Conservation (phyloP, 2,113 vertebrate genomes). For the Spheniscus mendiculus region DNA sequence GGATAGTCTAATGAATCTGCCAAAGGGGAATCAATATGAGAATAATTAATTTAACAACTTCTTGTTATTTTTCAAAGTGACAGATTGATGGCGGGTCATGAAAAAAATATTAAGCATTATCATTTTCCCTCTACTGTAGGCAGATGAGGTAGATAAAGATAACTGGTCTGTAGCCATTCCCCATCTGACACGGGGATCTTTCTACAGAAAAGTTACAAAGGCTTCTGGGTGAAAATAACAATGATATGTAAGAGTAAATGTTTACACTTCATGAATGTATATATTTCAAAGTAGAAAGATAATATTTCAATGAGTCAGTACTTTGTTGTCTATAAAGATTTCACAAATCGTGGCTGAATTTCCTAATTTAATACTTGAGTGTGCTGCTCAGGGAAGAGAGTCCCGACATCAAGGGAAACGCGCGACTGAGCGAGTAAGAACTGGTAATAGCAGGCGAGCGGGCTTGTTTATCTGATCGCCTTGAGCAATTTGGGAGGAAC, state of each 20-base stretch:
- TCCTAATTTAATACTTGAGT: neutral
- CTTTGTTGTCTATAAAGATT: neutral
- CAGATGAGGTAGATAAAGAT: neutral
- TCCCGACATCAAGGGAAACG: neutral
- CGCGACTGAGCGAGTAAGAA: neutral
- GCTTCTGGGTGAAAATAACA: neutral
- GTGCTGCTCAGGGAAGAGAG: neutral
- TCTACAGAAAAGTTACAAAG: neutral
- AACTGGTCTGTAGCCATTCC: neutral
- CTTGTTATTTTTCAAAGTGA: conserved; percentile 13
- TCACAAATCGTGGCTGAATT: neutral
- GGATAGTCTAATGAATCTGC: neutral
- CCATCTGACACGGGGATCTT: neutral
- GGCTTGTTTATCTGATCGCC: neutral
- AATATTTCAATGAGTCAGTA: neutral
- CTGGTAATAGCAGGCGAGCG: neutral
- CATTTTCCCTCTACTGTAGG: neutral
- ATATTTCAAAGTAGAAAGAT: neutral
- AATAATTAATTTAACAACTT: conserved; percentile 23
- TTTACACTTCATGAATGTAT: neutral
- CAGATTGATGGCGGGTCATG: neutral
- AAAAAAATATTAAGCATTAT: neutral
- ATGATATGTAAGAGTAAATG: neutral
- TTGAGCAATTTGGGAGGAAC: neutral
- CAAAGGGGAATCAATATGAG: neutral